Evolutionary conservation across 2,888 invertebrate genomes (phyloP).

Genomic region (Galerucella pusilla): DNA sequence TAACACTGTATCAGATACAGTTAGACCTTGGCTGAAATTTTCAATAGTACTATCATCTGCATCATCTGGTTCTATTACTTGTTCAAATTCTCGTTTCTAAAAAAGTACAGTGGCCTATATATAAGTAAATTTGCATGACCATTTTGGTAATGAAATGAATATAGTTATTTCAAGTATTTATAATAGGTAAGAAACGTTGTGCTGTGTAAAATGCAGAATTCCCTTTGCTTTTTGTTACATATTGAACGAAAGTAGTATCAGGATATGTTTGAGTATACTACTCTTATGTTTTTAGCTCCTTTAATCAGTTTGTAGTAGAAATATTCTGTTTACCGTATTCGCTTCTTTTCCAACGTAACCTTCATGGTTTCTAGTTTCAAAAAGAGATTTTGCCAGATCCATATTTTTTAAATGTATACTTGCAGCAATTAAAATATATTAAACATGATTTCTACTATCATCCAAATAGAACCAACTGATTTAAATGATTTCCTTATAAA

Average conservation of each 20-base stretch:
- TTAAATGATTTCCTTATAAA: background rate
- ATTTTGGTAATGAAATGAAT: background rate
- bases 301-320: slow-evolving; percentile 35
- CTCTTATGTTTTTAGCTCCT: background rate
- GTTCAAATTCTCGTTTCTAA: slow-evolving; percentile 79
- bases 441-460: background rate
- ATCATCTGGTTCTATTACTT: slow-evolving; percentile 83
- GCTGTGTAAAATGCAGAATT: too few relatives aligned
- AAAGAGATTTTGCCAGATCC: slow-evolving; percentile 93
- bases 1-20: slow-evolving; percentile 76
- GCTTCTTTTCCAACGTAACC: slow-evolving; percentile 91
- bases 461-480: background rate
- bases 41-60: slow-evolving; percentile 70
- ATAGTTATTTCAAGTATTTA: background rate
- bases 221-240: too few relatives aligned
- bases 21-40: slow-evolving; percentile 76
- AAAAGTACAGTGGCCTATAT: slow-evolving; percentile 34
- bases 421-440: slow-evolving; percentile 9
- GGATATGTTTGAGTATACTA: background rate
- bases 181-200: background rate
- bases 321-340: slow-evolving; percentile 71
- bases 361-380: slow-evolving; percentile 85
- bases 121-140: background rate
- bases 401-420: slow-evolving; percentile 65
- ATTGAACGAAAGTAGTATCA: background rate